phyloP scores from a whole-genome alignment of 1,140 invertebrate genomes.

The Asbolus verrucosus region DNA sequence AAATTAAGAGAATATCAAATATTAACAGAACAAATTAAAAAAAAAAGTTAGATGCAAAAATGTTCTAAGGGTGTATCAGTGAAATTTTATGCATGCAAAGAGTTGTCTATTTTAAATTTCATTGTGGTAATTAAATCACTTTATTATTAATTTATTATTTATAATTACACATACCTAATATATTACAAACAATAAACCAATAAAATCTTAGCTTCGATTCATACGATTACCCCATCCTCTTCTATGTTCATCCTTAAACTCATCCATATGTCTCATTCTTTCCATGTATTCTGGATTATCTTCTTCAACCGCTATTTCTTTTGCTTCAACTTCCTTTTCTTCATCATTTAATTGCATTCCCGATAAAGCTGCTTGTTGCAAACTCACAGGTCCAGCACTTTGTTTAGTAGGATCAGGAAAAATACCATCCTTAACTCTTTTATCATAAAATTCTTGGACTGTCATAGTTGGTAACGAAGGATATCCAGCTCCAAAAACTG shows the following conservation, averaged over 20 bases:
- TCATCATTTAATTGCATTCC: slow-evolving; percentile 65
- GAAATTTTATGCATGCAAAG: no score
- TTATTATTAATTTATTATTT: no score
- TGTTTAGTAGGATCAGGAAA: slow-evolving; percentile 64
- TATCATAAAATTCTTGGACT: slow-evolving; percentile 95
- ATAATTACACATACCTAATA: no score
- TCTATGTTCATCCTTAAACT: slow-evolving; percentile 92
- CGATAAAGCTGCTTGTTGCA: slow-evolving; percentile 62
- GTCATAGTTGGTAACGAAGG: slow-evolving; percentile 92
- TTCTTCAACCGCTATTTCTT: slow-evolving; percentile 72
- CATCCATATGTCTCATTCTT: slow-evolving; percentile 82
- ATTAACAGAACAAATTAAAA: no score
- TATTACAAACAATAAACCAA: not conserved
- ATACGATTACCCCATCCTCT: slow-evolving; percentile 90
- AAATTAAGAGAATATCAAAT: no score
- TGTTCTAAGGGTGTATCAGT: no score
- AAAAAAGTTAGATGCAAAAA: no score
- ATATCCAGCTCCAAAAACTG: slow-evolving; percentile 95
- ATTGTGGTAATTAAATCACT: no score
- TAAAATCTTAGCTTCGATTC: slow-evolving; percentile 80
- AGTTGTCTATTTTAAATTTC: no score
- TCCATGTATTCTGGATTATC: slow-evolving; percentile 82
- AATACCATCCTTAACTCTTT: slow-evolving; percentile 84
- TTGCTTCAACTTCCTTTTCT: slow-evolving; percentile 69
- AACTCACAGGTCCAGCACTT: slow-evolving; percentile 53